Conservation (phyloP, 1,140 invertebrate species). For the Caenorhabditis latens region DNA sequence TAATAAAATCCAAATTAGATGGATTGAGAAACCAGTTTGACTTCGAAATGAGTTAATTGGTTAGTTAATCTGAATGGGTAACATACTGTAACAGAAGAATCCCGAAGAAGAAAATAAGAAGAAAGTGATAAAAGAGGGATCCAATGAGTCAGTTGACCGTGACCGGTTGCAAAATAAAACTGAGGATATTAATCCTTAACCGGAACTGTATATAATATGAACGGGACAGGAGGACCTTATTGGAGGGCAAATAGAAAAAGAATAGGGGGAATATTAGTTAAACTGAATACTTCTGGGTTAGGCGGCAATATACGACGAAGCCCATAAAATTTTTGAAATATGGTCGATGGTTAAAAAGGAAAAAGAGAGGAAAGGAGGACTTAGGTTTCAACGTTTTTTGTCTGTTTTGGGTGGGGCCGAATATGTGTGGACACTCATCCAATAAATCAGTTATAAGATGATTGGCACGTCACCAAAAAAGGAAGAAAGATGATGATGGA, state of each 20-base stretch:
- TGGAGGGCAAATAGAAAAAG: background rate
- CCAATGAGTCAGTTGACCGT: slow-evolving; percentile 27
- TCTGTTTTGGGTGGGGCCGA: background rate
- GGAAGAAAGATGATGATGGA: background rate
- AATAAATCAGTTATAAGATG: slow-evolving; percentile 57
- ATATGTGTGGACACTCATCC: slow-evolving; percentile 14
- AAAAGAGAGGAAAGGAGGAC: background rate
- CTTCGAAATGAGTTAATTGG: background rate
- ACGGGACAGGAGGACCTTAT: background rate
- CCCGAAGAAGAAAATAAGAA: background rate
- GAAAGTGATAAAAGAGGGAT: slow-evolving; percentile 10
- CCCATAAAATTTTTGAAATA: slow-evolving; percentile 50
- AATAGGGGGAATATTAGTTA: background rate
- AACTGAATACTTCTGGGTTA: slow-evolving; percentile 17
- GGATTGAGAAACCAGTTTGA: background rate
- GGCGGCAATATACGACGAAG: background rate
- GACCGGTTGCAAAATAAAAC: slow-evolving; percentile 1
- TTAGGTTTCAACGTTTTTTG: slow-evolving; percentile 38
- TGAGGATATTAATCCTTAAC: background rate
- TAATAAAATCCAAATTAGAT: background rate
- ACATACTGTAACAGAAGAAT: background rate
- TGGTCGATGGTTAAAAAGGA: slow-evolving; percentile 42
- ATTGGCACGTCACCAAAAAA: slow-evolving; percentile 49
- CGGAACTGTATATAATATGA: slow-evolving; percentile 37
- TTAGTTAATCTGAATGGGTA: background rate